Evolutionary conservation across 2,888 invertebrate species (phyloP).

Genomic region (Ochropleura leucogaster): DNA sequence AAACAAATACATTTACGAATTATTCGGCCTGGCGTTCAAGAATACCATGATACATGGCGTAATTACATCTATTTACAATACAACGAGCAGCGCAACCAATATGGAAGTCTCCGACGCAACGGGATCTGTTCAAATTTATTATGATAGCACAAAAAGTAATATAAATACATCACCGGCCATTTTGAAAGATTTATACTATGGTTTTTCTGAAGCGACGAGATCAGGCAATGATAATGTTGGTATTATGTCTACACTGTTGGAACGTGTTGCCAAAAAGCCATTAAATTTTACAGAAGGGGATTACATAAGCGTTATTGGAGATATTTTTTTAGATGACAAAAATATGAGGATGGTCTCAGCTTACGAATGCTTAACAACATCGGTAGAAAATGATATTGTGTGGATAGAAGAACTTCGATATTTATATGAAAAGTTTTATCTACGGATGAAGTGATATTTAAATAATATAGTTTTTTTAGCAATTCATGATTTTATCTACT

Average conservation of each 20-base stretch:
- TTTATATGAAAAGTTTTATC: constrained; percentile 85
- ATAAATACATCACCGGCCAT: constrained; percentile 68
- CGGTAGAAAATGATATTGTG: constrained; percentile 80
- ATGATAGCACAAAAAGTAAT: constrained; percentile 78
- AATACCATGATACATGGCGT: constrained; percentile 86
- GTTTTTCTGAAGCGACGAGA: constrained; percentile 74
- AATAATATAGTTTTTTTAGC: neutral
- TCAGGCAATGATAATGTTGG: constrained; percentile 75
- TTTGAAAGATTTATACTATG: constrained; percentile 73
- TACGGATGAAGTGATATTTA: constrained; percentile 65
- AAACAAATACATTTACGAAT: constrained; percentile 83
- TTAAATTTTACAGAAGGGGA: constrained; percentile 77
- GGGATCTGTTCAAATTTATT: constrained; percentile 82
- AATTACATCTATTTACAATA: constrained; percentile 81
- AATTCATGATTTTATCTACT: neutral
- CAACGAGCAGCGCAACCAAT: constrained; percentile 71
- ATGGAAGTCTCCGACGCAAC: constrained; percentile 85
- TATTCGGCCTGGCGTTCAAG: constrained; percentile 83
- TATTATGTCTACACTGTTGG: constrained; percentile 80
- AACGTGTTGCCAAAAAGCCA: constrained; percentile 73
- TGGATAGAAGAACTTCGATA: constrained; percentile 86
- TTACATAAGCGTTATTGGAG: constrained; percentile 80
- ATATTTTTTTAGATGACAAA: constrained; percentile 83
- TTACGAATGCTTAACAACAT: constrained; percentile 77
- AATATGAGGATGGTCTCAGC: constrained; percentile 82